Evolutionary conservation across 2,113 vertebrate genomes (phyloP).

Genomic region (Tinamus guttatus): DNA sequence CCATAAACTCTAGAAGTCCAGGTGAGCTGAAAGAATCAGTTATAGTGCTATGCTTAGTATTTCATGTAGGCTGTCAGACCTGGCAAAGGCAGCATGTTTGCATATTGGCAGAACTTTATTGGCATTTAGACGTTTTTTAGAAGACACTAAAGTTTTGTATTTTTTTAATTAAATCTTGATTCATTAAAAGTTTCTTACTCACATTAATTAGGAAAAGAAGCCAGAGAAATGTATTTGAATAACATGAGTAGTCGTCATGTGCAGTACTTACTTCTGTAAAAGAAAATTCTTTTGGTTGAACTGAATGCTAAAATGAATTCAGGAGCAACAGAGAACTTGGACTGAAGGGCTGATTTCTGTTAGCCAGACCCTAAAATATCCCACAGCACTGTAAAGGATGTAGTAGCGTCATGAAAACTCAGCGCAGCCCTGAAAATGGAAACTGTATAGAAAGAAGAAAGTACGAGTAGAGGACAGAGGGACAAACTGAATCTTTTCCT

Average conservation of each 20-base stretch:
- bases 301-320: neutral
- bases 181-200: neutral
- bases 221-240: neutral
- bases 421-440: neutral
- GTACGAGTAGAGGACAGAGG: neutral
- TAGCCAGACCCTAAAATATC: neutral
- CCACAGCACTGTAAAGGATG: neutral
- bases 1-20: neutral
- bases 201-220: neutral
- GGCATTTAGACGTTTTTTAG: neutral
- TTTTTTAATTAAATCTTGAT: neutral
- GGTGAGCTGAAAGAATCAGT: neutral
- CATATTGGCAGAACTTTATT: neutral
- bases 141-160: neutral
- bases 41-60: neutral
- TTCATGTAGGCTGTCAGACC: neutral
- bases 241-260: neutral
- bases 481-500: neutral
- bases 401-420: neutral
- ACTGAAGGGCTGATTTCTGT: neutral
- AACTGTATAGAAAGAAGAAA: neutral
- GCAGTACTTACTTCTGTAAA: neutral
- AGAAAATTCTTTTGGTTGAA: neutral
- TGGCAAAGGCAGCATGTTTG: neutral
- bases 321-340: neutral